phyloP scores from a whole-genome alignment of 92 coral and sea anemone species.

The Epizoanthus ramosus region DNA sequence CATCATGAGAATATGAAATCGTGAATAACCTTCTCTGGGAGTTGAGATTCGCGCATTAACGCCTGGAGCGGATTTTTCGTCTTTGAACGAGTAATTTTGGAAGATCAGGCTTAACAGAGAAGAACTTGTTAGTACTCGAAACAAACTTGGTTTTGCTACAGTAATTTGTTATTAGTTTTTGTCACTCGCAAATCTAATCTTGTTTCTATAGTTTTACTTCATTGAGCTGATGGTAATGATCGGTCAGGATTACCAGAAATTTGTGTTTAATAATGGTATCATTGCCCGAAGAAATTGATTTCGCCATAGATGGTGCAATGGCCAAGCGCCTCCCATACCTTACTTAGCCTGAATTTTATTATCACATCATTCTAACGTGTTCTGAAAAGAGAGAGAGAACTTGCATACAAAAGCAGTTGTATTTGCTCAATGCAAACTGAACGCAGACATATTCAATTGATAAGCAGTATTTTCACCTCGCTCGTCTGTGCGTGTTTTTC shows the following conservation, averaged over 20 bases:
- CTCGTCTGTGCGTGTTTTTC: not conserved
- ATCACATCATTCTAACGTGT: constrained; percentile 17
- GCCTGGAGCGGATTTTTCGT: not conserved
- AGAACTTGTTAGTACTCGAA: constrained; percentile 9
- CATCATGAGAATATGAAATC: not conserved
- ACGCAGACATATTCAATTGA: constrained; percentile 27
- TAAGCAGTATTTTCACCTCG: constrained; percentile 11
- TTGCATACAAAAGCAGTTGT: not conserved
- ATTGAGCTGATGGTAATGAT: not conserved
- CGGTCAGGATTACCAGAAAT: not conserved
- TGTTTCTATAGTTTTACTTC: constrained; percentile 8
- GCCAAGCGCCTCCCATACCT: not conserved
- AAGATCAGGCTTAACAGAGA: not conserved
- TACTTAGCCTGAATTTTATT: constrained; percentile 20
- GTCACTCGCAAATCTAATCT: constrained; percentile 13
- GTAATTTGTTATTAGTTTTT: constrained; percentile 33
- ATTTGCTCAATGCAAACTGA: constrained; percentile 24
- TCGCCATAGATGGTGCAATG: not conserved
- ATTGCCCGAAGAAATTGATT: not conserved
- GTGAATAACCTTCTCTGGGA: not conserved
- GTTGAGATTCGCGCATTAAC: not conserved
- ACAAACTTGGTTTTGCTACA: constrained; percentile 32
- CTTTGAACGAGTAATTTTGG: not conserved
- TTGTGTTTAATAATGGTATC: too few species aligned
- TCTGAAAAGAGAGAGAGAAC: constrained; percentile 8